Evolutionary conservation across 2,113 vertebrate species (phyloP), one percentile per base, ranked within the genome.

Genomic region (Oncorhynchus nerka): DNA sequence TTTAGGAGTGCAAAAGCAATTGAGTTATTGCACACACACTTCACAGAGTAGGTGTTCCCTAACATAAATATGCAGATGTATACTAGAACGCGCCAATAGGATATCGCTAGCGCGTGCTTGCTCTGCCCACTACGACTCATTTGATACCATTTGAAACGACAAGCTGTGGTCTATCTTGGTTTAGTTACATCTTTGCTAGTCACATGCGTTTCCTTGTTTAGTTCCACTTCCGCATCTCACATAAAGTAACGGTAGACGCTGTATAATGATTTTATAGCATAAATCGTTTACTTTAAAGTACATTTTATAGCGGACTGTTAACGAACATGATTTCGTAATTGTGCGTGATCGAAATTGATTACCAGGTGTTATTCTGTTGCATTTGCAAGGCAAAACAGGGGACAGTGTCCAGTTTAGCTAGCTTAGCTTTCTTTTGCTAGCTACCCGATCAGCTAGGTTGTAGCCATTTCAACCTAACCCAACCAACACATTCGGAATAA

Each of bases 221-320:
- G 88, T 92, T 92, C 93, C 91, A 93, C 86, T 94, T 94, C 93
- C 93, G 93, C 87, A 86, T 83, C 78, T 30, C 32, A 71, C n/a
- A 62, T 68, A 28, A 67, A 74, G 20, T 75, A 26, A 79, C 61
- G 67, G 32, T 74, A 19, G 15, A 61, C 20, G n/a, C 30, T 19
- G 39, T 65, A 32, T 51, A 64, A 70, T 15, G 16, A 20, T 20
- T 45, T 19, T 34, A 34, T 16, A 19, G 19, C 28, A 39, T 13
- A 7, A 68, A 68, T 68, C 32, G 32, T 68, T 68, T 20, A 16
- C 20, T n/a, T 68, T 15, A n/a, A n/a, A 34, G 16, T 30, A 30
- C 0, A 20, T 45, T 32, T 19, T 9, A 24, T 19, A 49, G 20
- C 45, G 11, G 45, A 12, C 3, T 26, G n/a, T 45, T 45, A 39